Base-by-base conservation (phyloP, 1,140 invertebrate species). In the Oscheius sp. region DNA sequence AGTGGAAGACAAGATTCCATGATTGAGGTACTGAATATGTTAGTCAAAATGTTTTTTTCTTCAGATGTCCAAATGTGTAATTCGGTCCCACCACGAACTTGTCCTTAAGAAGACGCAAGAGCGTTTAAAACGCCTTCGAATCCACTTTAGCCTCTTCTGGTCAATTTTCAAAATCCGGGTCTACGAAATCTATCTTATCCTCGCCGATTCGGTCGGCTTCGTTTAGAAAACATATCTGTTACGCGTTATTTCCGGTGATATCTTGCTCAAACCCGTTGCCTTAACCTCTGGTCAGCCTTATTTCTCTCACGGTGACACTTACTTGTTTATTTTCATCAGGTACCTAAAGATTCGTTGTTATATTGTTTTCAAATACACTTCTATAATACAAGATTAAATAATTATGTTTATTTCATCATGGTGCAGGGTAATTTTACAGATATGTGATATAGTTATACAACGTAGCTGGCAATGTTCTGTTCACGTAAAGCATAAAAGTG, bases 1-100 rank as follows among this genome's bases (percentile, higher is more conserved):
- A 89, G 91, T 55, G 87, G 76, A 28, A 61, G 78, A 15, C 66
- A 74, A 32, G 82, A 82, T 73, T 61, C 79, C 29, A 82, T 84
- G 61, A 31, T 82, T 26, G 82, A 82, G 71, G 82, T 81, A n/a
- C 2, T 10, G 26, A 3, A 55, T 70, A 3, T 34, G 23, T 70
- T 29, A 0, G 0, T 32, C 32, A 63, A 63, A 32, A 10, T 7
- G 26, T 32, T 63, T n/a, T 13, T 63, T 34, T 45, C 23, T 63
- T 34, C 29, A 63, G 61, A 26, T 63, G 18, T 32, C 61, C 26
- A 34, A 42, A 36, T 63, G 61, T 38, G 61, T 34, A 18, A 26
- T 63, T 10, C 15, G 61, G 32, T 34, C 61, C 18, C 31, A 63
- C 31, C 36, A 63, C 61, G 36, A 34, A 32, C 26, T 36, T 13